A percentile compares a stretch with the other conserved stretches of the same genome.
Conservation (phyloP, 2,797 vertebrate species). For the Syngnathus rostellatus region DNA sequence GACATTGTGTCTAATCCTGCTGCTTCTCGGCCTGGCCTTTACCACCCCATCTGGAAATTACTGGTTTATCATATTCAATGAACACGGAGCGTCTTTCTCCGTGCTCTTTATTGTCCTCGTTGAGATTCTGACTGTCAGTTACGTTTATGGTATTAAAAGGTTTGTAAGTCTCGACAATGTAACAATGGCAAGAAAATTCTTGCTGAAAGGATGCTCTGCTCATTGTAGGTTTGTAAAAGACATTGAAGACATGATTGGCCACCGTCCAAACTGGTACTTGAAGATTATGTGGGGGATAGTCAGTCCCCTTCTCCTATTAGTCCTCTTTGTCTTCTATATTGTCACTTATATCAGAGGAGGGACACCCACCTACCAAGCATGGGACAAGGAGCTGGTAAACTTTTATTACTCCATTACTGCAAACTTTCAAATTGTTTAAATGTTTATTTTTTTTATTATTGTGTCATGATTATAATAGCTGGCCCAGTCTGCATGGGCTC, state of each 20-base stretch:
- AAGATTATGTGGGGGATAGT: slow-evolving; percentile 76
- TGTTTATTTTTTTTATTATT: too few relatives aligned
- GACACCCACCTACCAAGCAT: slow-evolving; percentile 82
- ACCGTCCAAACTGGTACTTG: slow-evolving; percentile 77
- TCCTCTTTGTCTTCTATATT: slow-evolving; percentile 81
- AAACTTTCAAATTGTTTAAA: too few relatives aligned
- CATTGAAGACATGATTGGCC: slow-evolving; percentile 80
- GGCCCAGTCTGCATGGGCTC: too few relatives aligned
- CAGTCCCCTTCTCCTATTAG: slow-evolving; percentile 79
- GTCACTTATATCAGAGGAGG: slow-evolving; percentile 78
- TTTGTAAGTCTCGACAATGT: slow-evolving; percentile 28
- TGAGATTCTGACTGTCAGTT: slow-evolving; percentile 78
- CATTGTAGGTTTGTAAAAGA: slow-evolving; percentile 81
- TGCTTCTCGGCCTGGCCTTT: slow-evolving; percentile 79
- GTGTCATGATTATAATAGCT: too few relatives aligned
- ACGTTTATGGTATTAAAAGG: slow-evolving; percentile 83
- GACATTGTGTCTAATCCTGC: slow-evolving; percentile 73
- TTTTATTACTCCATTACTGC: too few relatives aligned
- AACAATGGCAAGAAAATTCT: neutral
- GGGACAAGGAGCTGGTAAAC: slow-evolving; percentile 79
- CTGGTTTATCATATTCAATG: slow-evolving; percentile 92
- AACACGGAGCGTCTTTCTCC: slow-evolving; percentile 81
- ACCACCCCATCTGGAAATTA: slow-evolving; percentile 83
- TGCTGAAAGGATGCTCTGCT: neutral
- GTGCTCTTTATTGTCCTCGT: slow-evolving; percentile 85